Percentiles rank a stretch among this genome's conserved stretches.
Conservation (phyloP, 2,888 invertebrate species). For the Gisinianus flammeolus region DNA sequence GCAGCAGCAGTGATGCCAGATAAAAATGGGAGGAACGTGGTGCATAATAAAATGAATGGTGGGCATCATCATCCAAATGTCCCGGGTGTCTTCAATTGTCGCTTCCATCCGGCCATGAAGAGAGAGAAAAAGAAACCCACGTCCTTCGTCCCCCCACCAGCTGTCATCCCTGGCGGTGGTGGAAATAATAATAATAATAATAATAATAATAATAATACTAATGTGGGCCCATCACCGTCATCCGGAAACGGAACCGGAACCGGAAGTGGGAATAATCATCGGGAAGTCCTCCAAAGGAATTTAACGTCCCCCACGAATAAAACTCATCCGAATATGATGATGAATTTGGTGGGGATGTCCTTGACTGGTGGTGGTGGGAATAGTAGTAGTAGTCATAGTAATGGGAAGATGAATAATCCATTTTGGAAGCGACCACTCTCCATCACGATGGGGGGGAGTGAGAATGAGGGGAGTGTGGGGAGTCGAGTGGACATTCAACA, state of each 20-base stretch:
- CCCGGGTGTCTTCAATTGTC: slow-evolving; percentile 88
- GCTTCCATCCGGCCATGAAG: slow-evolving; percentile 77
- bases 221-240: not conserved
- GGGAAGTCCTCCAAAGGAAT: too few relatives aligned
- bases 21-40: slow-evolving; percentile 29
- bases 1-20: not conserved
- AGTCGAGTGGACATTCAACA: slow-evolving; percentile 83
- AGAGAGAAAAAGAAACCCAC: slow-evolving; percentile 91
- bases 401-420: slow-evolving; percentile 59
- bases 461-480: slow-evolving; percentile 74
- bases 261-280: not conserved
- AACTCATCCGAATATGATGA: slow-evolving; percentile 9
- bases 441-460: slow-evolving; percentile 68
- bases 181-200: slow-evolving; percentile 5
- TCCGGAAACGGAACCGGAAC: not conserved
- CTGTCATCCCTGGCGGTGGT: too few relatives aligned
- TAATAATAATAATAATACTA: not conserved
- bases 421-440: slow-evolving; percentile 60
- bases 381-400: not conserved
- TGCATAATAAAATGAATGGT: slow-evolving; percentile 55
- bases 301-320: slow-evolving; percentile 34
- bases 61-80: slow-evolving; percentile 61
- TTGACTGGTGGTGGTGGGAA: not conserved
- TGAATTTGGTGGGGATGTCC: slow-evolving; percentile 14
- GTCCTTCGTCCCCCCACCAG: slow-evolving; percentile 80